Evolutionary conservation across 2,888 invertebrate genomes (phyloP).

Genomic region (Adelphocoris suturalis): DNA sequence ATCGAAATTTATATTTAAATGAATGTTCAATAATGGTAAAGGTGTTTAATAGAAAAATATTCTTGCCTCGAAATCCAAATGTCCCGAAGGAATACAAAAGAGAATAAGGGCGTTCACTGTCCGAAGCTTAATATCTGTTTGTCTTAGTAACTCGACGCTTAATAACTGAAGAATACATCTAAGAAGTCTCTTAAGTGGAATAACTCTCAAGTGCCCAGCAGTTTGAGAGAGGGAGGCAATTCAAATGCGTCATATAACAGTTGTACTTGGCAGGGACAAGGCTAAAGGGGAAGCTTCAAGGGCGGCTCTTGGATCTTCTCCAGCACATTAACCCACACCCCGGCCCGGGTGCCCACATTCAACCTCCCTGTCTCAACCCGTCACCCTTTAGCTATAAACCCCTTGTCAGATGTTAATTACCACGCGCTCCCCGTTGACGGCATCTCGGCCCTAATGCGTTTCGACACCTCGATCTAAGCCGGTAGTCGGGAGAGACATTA

Average conservation of each 20-base stretch:
- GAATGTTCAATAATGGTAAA: too few relatives aligned
- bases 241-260: conserved; percentile 56
- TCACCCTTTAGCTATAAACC: conserved; percentile 41
- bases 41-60: too few relatives aligned
- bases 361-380: conserved; percentile 29
- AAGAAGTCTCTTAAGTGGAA: conserved; percentile 2
- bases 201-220: conserved; percentile 54
- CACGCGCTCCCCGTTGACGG: conserved; percentile 15
- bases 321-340: conserved; percentile 54
- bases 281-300: conserved; percentile 32
- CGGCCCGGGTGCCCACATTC: conserved; percentile 12
- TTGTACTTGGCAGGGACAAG: conserved; percentile 51
- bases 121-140: not conserved
- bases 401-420: conserved; percentile 63
- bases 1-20: too few relatives aligned
- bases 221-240: conserved; percentile 42
- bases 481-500: not conserved
- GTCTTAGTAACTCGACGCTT: conserved; percentile 25
- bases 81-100: too few relatives aligned
- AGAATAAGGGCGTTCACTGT: not conserved
- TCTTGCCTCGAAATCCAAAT: not conserved
- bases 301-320: conserved; percentile 50
- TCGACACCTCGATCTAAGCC: conserved; percentile 52
- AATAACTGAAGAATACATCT: conserved; percentile 51
- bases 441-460: conserved; percentile 47